Base-by-base conservation (phyloP, 1,140 invertebrate genomes). In the Homarus americanus region DNA sequence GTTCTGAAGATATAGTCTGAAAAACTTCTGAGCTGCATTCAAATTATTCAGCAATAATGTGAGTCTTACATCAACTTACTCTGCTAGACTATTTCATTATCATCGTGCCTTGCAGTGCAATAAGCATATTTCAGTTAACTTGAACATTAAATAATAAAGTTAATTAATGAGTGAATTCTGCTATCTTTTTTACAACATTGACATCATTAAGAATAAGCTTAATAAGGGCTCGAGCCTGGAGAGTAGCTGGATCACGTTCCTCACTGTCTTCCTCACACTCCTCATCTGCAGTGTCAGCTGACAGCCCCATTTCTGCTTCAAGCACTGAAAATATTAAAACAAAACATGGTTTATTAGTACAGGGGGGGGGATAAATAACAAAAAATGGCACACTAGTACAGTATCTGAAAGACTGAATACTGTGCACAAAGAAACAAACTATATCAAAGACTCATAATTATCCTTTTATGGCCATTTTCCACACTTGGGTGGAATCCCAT, bases 131-230 rank as follows among this genome's bases (percentile, higher is more conserved):
- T 32, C 63, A 32, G 0, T 69, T 0, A 69, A 1, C 0, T 15
- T 38, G 36, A 32, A 82, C n/a, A 40, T 34, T 63, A 15, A 58
- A 17, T 40, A 28, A 36, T 20, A 17, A 2, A n/a, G 3, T 44
- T 24, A 28, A 15, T 75, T 89, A 89, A 49, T 85, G 58, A 15
- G 89, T 85, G n/a, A 91, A 91, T n/a, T 91, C 73, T n/a, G 89
- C 82, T 80, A 91, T 91, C 78, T 82, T 91, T 63, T 82, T 79
- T 3, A 91, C 89, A 34, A 83, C 69, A 58, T 58, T 91, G 53
- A 91, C n/a, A 41, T 91, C 89, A 58, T 78, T 91, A 9, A 85
- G 75, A 69, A 91, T 85, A 7, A 91, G 89, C n/a, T 91, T 91
- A 28, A 91, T 82, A 63, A 91, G 89, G 4, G 89, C 82, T 36